Conservation (phyloP, 2,888 invertebrate genomes). For the Agrochola circellaris region DNA sequence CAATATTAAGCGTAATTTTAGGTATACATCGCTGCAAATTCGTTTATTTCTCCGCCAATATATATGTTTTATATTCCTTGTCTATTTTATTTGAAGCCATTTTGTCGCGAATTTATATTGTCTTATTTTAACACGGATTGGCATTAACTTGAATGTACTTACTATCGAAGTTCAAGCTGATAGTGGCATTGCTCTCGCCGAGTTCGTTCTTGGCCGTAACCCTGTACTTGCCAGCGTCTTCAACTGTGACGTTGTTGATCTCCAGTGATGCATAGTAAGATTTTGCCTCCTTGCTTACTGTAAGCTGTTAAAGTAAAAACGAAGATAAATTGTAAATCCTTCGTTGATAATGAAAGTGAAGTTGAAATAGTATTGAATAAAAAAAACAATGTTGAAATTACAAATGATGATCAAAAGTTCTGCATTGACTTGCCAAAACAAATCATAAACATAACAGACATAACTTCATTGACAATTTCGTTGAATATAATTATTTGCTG, state of each 20-base stretch:
- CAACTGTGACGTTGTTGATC: conserved; percentile 98
- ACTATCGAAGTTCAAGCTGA: conserved; percentile 99
- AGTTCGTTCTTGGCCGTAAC: conserved; percentile 99
- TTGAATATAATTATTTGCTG: neutral
- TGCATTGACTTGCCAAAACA: conserved; percentile 24
- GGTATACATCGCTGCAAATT: conserved; percentile 35
- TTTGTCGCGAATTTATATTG: conserved; percentile 15
- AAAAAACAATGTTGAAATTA: neutral
- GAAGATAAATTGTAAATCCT: neutral
- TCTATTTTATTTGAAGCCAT: conserved; percentile 3
- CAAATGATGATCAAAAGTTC: neutral
- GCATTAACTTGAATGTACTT: conserved; percentile 89
- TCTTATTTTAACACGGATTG: conserved; percentile 17
- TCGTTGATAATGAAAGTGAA: too few relatives aligned
- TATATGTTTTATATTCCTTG: neutral
- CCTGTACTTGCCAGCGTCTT: conserved; percentile 99
- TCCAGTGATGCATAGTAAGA: conserved; percentile 98
- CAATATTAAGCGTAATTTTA: conserved; percentile 69
- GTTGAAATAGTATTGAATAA: neutral
- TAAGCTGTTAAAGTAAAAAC: conserved; percentile 91
- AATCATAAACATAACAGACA: conserved; percentile 2
- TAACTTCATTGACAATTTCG: neutral
- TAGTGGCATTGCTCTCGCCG: conserved; percentile 99
- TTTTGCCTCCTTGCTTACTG: conserved; percentile 97
- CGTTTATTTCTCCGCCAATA: conserved; percentile 9